Base-by-base conservation (phyloP, 2,113 vertebrate species). In the Halcyon malimbica region DNA sequence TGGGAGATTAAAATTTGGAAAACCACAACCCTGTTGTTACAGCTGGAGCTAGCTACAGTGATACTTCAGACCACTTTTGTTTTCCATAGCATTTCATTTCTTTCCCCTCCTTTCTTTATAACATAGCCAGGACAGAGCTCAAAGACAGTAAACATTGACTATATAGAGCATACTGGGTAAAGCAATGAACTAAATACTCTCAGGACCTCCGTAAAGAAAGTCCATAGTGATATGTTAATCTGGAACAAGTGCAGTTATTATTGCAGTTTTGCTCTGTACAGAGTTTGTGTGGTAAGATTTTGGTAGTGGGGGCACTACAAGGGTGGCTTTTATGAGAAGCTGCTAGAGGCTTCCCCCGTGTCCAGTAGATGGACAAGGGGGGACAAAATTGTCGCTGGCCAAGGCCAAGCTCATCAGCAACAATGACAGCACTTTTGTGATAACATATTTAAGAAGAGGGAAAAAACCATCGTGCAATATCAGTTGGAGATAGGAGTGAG, bases 1-100 rank as follows among this genome's bases (percentile, higher is more conserved):
- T 5, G 53, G 62, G 74, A 94, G 86, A 96, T 93, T 94, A 95
- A 93, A 96, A 92, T 92, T 93, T 94, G 83, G 94, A 96, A 97
- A 91, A 26, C 67, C n/a, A 77, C 82, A 78, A 46, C 54, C 35
- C 79, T 95, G 93, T 96, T 94, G 86, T 94, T 96, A 94, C 95
- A 96, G 95, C 96, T 95, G 94, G 89, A 96, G 81, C 50, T 92
- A 71, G 90, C 94, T 96, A 87, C 29, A 77, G 87, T 54, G 90
- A 44, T 68, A 25, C 59, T 85, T 85, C 68, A 91, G 54, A 85
- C 20, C 57, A 54, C 64, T 93, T 94, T 88, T 93, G 68, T 97
- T 96, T 96, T 90, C 84, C 26, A 54, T 91, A 87, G 82, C 39
- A 77, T 95, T 96, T 95, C 67, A 96, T 96, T 95, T 93, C 89